Evolutionary conservation across 2,113 vertebrate species (phyloP).

Genomic region (Axis porcinus): DNA sequence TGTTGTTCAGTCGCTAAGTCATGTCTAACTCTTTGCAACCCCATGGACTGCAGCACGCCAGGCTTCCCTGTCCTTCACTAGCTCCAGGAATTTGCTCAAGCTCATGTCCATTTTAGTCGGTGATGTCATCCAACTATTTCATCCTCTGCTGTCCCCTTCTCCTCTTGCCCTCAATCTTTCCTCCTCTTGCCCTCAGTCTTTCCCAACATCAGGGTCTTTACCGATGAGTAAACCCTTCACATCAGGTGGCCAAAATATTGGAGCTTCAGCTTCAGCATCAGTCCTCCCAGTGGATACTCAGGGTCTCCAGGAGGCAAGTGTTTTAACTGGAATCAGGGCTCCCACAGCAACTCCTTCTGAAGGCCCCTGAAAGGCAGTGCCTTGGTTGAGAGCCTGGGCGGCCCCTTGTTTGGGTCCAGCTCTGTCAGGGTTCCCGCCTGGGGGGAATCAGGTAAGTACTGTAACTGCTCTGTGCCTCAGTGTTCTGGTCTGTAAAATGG

Average conservation of each 20-base stretch:
- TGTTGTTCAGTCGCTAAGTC: background rate
- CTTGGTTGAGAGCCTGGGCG: background rate
- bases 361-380: too few relatives aligned
- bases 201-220: background rate
- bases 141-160: background rate
- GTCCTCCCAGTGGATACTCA: background rate
- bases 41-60: background rate
- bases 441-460: background rate
- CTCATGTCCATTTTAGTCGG: background rate
- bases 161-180: background rate
- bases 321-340: background rate
- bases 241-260: background rate
- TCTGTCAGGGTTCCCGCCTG: background rate
- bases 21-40: background rate
- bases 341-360: background rate
- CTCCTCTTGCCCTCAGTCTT: background rate
- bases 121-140: background rate
- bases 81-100: background rate
- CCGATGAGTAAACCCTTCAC: fast-evolving
- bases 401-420: background rate
- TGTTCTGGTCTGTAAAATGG: background rate
- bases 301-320: background rate
- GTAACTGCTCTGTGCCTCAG: background rate
- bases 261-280: background rate
- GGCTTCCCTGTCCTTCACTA: background rate